Evolutionary conservation across 2,113 vertebrate genomes (phyloP).

Genomic region (Gobiocypris rarus): DNA sequence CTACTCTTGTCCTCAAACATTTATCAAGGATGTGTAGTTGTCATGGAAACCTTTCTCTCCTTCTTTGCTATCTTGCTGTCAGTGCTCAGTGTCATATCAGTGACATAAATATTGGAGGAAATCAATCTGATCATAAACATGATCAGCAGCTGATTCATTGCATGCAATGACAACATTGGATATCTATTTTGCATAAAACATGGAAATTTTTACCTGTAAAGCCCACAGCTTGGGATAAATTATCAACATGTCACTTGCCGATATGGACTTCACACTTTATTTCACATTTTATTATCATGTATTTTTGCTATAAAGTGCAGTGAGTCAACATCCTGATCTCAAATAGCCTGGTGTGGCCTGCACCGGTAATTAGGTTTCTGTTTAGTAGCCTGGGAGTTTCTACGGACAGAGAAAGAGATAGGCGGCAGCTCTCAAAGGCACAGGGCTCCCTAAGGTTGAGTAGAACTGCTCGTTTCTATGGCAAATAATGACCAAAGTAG

Average conservation of each 20-base stretch:
- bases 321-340: slow-evolving; percentile 11
- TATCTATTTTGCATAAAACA: neutral
- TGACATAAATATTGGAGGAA: slow-evolving; percentile 15
- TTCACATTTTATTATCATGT: neutral
- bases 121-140: slow-evolving; percentile 13
- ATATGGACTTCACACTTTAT: neutral
- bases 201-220: neutral
- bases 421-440: slow-evolving; percentile 32
- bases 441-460: slow-evolving; percentile 21
- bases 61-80: slow-evolving; percentile 23
- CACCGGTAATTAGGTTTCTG: slow-evolving; percentile 31
- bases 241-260: neutral
- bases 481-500: slow-evolving; percentile 45
- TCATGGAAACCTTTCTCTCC: slow-evolving; percentile 61
- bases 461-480: slow-evolving; percentile 37
- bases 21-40: slow-evolving; percentile 56
- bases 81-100: slow-evolving; percentile 31
- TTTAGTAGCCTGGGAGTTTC: slow-evolving; percentile 6
- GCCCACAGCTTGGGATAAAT: neutral
- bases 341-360: slow-evolving; percentile 2
- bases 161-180: neutral
- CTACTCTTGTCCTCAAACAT: slow-evolving; percentile 43
- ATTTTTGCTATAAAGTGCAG: neutral
- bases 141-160: neutral
- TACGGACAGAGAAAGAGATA: slow-evolving; percentile 18